Conservation (phyloP, 2,888 invertebrate genomes). For the Euzophera pinguis region DNA sequence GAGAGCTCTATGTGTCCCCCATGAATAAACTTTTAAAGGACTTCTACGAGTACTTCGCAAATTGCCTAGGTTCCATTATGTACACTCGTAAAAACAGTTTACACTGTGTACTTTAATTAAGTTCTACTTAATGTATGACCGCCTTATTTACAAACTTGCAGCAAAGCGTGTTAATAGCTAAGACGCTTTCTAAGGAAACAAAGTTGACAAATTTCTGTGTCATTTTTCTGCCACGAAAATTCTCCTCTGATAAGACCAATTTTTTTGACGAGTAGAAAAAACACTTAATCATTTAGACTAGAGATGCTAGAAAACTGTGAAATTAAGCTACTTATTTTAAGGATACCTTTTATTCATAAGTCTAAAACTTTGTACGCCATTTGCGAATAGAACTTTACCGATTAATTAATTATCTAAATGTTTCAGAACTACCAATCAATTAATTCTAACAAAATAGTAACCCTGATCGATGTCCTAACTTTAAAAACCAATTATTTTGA, state of each 20-base stretch:
- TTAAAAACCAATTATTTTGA: background rate
- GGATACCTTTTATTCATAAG: no score
- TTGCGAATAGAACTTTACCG: background rate
- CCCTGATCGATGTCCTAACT: slow-evolving; percentile 1
- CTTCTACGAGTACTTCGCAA: slow-evolving; percentile 53
- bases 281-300: no score
- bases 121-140: slow-evolving; percentile 28
- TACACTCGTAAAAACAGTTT: slow-evolving; percentile 40
- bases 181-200: no score
- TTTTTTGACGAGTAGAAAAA: no score
- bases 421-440: background rate
- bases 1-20: slow-evolving; percentile 53
- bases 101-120: slow-evolving; percentile 38
- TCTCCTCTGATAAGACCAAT: no score
- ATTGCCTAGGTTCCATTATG: slow-evolving; percentile 52
- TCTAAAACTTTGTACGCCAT: background rate
- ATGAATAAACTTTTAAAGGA: slow-evolving; percentile 63
- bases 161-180: background rate
- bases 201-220: no score
- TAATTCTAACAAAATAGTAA: background rate
- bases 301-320: no score
- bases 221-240: no score
- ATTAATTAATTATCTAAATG: background rate
- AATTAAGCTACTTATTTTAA: no score
- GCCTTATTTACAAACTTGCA: slow-evolving; percentile 18